These are phyloP conservation scores for Drosophila colorata DNA, from an alignment of 2,888 invertebrate genomes.

Conservation along the genomic window DNA sequence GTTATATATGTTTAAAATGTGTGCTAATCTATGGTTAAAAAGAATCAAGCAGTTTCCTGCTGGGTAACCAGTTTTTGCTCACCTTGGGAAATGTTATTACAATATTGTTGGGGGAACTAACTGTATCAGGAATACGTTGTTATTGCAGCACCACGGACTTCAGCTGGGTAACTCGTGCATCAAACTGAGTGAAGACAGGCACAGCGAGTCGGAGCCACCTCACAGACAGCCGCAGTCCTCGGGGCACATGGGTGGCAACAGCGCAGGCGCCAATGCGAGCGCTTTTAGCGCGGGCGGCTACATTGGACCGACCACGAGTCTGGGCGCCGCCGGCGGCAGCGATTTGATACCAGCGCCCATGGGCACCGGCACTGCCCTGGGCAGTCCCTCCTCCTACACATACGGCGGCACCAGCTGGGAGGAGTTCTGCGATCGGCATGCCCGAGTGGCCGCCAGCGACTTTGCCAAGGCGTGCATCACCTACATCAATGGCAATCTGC, in stretches of 20 bases:
- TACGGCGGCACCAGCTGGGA: constrained; percentile 89
- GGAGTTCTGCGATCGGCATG: constrained; percentile 95
- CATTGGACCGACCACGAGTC: constrained; percentile 80
- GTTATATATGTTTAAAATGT: no score
- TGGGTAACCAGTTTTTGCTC: no score
- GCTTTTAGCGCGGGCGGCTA: constrained; percentile 82
- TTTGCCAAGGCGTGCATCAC: constrained; percentile 94
- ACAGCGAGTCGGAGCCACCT: constrained; percentile 38
- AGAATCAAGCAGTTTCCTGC: no score
- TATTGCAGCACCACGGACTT: constrained; percentile 25
- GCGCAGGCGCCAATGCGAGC: constrained; percentile 69
- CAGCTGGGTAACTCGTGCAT: constrained; percentile 60
- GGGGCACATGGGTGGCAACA: constrained; percentile 80
- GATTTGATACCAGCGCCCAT: constrained; percentile 81
- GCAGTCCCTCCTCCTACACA: constrained; percentile 54
- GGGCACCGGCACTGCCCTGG: constrained; percentile 62
- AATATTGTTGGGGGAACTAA: no score
- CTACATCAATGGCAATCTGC: constrained; percentile 90
- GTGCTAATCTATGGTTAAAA: no score
- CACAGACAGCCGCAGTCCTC: constrained; percentile 46
- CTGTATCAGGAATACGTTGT: not conserved
- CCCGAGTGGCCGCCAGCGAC: constrained; percentile 93
- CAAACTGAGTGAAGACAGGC: constrained; percentile 57
- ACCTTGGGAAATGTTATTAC: no score
- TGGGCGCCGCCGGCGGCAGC: constrained; percentile 68